A percentile compares a stretch with the other conserved stretches of the same genome.
phyloP scores from a whole-genome alignment of 2,113 vertebrate genomes.

The Genyomyrus donnyi region DNA sequence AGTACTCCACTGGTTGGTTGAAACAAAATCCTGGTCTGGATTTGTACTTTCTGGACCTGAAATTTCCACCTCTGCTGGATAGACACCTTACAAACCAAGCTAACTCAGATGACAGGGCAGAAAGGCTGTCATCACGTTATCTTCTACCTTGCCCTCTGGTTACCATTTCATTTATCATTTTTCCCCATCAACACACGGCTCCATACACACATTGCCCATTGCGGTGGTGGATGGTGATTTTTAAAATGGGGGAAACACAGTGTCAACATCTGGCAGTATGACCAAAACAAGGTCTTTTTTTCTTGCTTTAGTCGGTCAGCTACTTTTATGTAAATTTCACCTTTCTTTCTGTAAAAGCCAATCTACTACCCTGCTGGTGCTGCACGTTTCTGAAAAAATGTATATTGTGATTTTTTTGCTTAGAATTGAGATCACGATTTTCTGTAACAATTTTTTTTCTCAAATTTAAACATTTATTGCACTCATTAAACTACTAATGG shows the following conservation, averaged over 20 bases:
- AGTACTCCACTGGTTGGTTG: no score
- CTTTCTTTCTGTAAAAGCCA: neutral
- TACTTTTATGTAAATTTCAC: neutral
- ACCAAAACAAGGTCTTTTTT: neutral
- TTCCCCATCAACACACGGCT: neutral
- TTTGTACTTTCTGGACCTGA: no score
- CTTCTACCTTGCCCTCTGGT: neutral
- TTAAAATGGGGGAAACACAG: neutral
- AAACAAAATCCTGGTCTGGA: no score
- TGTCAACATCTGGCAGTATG: neutral
- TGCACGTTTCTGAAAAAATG: no score
- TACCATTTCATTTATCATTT: conserved; percentile 16
- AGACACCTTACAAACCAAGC: neutral
- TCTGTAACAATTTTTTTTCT: no score
- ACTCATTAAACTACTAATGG: no score
- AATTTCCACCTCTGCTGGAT: no score
- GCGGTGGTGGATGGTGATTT: neutral
- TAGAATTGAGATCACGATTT: no score
- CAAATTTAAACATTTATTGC: no score
- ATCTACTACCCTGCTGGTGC: neutral
- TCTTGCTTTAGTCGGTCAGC: neutral
- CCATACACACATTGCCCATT: neutral
- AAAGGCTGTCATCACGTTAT: conserved; percentile 9
- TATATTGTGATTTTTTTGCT: no score
- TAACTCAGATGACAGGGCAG: conserved; percentile 4